These are phyloP conservation scores for Hylomyscus alleni DNA, from an alignment of 2,797 vertebrate species.

Conservation along the genomic window DNA sequence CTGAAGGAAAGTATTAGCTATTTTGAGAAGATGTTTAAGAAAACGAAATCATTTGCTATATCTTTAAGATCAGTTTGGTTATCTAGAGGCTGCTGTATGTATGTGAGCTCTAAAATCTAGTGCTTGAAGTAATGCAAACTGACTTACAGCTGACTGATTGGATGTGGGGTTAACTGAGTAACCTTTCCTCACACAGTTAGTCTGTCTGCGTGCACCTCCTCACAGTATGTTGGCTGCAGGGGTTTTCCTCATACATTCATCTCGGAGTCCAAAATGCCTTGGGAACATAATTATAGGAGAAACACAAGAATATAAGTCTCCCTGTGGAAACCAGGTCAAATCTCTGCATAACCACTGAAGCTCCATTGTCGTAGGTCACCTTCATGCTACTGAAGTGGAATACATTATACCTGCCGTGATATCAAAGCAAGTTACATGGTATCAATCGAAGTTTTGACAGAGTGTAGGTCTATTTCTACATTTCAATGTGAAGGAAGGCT, in stretches of 20 bases:
- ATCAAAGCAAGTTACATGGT: neutral
- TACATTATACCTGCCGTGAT: neutral
- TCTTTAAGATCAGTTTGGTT: constrained; percentile 16
- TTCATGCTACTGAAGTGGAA: neutral
- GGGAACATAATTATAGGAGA: neutral
- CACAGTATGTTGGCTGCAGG: neutral
- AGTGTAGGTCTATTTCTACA: neutral
- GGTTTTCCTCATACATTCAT: neutral
- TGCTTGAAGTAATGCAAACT: neutral
- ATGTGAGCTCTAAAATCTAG: neutral
- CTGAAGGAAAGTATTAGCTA: neutral
- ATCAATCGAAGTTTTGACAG: neutral
- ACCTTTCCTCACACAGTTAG: neutral
- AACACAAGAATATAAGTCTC: neutral
- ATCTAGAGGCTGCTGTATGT: neutral
- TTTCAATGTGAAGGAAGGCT: neutral
- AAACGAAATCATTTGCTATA: neutral
- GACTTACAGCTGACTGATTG: neutral
- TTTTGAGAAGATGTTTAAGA: constrained; percentile 27
- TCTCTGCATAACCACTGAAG: neutral
- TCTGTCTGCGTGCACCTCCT: neutral
- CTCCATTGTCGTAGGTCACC: neutral
- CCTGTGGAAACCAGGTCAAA: constrained; percentile 6
- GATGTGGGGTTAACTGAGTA: neutral
- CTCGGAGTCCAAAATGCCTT: neutral